Base-by-base conservation (phyloP, 2,888 invertebrate species). In the Eucera pruinosa region DNA sequence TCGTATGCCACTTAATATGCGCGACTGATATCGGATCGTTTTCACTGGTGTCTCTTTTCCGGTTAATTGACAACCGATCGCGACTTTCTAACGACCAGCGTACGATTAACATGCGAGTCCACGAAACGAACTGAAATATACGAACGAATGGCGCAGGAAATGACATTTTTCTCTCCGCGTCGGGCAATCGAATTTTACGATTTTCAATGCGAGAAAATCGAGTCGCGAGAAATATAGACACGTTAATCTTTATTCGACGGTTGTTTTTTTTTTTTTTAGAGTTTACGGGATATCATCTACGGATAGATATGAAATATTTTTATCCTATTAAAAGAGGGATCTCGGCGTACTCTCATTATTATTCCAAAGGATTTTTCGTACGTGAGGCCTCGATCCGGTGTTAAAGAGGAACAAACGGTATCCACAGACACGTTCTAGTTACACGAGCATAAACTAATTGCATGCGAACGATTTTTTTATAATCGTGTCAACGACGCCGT, bases 41-140 rank as follows among this genome's bases (percentile, higher is more conserved):
- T 85, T 81, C 77, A 76, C 78, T 67, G 48, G 62, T 71, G 65
- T 74, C 52, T 54, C 75, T 83, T 88, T 88, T 85, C 87, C 84
- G 84, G 80, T 83, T 81, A 82, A 82, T 83, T 82, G 71, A 83
- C 81, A 70, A 55, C 60, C 77, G 69, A 79, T 76, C 84, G 81
- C 81, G 84, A 88, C 90, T 90, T 90, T 90, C 89, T 88, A 90
- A 87, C 79, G 86, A 86, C 74, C 54, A 33, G 15, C 30, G 48
- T 73, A n/a, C n/a, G 67, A 80, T 85, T 81, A 77, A 83, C 79
- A 82, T 84, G 82, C 82, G 64, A 33, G 52, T 52, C 45, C 20
- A 45, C 41, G 58, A 58, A 43, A 48, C 64, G 45, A 52, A 60
- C 58, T 36, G 43, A 58, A 55, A 61, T 54, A 57, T 52, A 52